Percentiles rank a stretch among this genome's conserved stretches.
Conservation (phyloP, 2,113 vertebrate genomes). For the Irena cyanogastra region DNA sequence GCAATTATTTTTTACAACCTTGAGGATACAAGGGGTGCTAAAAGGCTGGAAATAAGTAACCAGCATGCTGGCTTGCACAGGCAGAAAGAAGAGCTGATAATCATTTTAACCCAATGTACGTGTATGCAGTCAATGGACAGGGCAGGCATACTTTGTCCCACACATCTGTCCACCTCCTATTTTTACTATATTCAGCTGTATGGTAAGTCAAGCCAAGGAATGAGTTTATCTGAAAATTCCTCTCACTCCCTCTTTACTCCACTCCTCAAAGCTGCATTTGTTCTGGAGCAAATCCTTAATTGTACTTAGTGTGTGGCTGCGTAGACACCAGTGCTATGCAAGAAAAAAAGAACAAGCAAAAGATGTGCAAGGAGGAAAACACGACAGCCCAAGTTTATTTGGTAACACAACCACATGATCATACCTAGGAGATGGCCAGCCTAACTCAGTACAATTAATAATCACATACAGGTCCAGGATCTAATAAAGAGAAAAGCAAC, state of each 20-base stretch:
- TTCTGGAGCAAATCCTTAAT: background rate
- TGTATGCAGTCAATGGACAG: background rate
- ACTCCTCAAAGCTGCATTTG: background rate
- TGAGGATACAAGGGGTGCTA: background rate
- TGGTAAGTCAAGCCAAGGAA: background rate
- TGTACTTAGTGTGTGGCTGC: background rate
- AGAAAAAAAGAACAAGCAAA: background rate
- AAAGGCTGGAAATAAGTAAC: background rate
- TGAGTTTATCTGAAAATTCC: background rate
- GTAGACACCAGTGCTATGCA: background rate
- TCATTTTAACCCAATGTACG: background rate
- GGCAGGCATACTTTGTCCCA: background rate
- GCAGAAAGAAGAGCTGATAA: background rate
- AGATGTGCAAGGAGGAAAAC: background rate
- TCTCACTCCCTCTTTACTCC: background rate
- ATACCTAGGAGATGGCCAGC: background rate
- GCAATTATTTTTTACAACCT: background rate
- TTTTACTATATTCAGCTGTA: background rate
- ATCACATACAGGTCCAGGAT: background rate
- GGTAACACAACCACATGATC: fast-evolving
- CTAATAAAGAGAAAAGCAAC: background rate
- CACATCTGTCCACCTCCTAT: background rate
- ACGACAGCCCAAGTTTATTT: background rate
- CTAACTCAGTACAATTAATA: background rate
- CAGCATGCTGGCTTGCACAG: background rate